Conservation (phyloP, 2,113 vertebrate genomes). For the Eudorcas thomsonii region DNA sequence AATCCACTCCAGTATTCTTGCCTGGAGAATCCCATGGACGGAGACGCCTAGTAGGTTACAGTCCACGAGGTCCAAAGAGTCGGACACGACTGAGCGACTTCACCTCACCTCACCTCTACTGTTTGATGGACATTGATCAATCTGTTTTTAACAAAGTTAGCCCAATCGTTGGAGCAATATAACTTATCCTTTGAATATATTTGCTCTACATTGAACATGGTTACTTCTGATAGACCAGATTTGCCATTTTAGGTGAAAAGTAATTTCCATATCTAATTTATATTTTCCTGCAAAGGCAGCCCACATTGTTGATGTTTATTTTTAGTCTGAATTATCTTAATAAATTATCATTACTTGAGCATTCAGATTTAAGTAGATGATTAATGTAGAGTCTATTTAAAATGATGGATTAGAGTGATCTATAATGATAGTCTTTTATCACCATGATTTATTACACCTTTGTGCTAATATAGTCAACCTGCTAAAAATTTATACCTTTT, state of each 20-base stretch:
- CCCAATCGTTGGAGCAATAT: neutral
- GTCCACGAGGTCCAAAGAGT: too few species aligned
- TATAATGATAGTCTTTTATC: constrained; percentile 58
- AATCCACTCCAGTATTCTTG: too few species aligned
- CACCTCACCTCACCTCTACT: neutral
- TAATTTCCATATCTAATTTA: neutral
- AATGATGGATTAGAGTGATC: constrained; percentile 63
- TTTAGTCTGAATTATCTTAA: constrained; percentile 33
- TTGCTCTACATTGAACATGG: neutral
- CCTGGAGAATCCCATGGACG: too few species aligned
- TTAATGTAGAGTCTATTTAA: constrained; percentile 49
- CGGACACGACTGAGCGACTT: too few species aligned
- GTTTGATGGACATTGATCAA: neutral
- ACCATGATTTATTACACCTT: constrained; percentile 55
- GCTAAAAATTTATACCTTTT: constrained; percentile 28
- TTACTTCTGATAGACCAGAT: neutral
- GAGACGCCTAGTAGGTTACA: too few species aligned
- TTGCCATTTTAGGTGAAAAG: neutral
- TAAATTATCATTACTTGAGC: constrained; percentile 54
- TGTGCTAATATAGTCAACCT: neutral
- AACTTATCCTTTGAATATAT: neutral
- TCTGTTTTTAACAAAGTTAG: neutral
- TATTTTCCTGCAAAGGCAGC: neutral
- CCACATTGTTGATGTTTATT: constrained; percentile 23
- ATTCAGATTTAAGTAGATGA: constrained; percentile 55